These are phyloP conservation scores for Varanus salvator DNA, from an alignment of 2,113 vertebrate species.

Conservation along the genomic window DNA sequence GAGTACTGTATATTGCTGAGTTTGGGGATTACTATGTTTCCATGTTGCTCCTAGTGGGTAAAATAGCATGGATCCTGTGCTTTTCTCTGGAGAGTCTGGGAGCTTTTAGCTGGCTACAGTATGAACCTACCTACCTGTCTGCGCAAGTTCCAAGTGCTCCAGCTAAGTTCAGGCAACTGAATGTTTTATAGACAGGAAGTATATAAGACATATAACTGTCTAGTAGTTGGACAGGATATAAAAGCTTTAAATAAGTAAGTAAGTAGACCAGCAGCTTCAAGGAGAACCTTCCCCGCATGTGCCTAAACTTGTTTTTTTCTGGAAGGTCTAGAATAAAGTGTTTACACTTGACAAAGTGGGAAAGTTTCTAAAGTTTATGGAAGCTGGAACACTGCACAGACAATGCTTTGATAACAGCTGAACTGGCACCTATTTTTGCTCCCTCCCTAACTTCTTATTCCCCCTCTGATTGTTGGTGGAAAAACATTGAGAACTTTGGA, in stretches of 20 bases:
- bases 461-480: background rate
- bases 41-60: background rate
- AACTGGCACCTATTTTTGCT: background rate
- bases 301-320: background rate
- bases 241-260: too few species aligned
- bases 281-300: background rate
- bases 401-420: background rate
- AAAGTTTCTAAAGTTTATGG: background rate
- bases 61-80: background rate
- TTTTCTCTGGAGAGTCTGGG: background rate
- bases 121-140: background rate
- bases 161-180: background rate
- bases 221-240: too few species aligned
- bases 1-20: constrained; percentile 66
- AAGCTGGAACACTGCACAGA: background rate
- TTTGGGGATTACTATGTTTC: background rate
- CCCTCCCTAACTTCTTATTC: background rate
- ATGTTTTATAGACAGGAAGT: background rate
- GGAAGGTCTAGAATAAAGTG: background rate
- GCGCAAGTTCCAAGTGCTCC: background rate
- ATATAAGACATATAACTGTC: too few species aligned
- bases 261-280: background rate
- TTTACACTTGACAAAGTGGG: background rate
- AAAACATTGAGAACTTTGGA: background rate
- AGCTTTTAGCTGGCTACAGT: background rate